Percentiles rank a stretch among this genome's conserved stretches.
These are phyloP conservation scores for Celastrina argiolus DNA, from an alignment of 2,888 invertebrate species.

Conservation along the genomic window DNA sequence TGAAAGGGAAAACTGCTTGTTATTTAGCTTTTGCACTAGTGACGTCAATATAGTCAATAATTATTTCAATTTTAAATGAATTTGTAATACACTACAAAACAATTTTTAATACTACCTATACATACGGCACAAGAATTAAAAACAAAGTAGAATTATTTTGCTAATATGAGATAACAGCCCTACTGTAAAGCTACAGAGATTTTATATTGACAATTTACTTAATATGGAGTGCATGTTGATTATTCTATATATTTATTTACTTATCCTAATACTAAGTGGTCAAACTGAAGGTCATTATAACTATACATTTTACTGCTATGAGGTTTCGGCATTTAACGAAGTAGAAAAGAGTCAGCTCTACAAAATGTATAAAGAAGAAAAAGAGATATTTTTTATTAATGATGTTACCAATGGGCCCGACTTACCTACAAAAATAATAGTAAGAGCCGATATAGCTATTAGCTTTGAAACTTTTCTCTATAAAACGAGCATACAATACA, in stretches of 20 bases:
- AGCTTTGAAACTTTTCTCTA: constrained; percentile 47
- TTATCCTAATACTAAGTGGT: constrained; percentile 17
- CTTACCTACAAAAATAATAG: constrained; percentile 53
- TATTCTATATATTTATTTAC: constrained; percentile 22
- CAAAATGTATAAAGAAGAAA: constrained; percentile 39
- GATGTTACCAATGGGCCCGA: constrained; percentile 61
- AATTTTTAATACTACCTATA: too few species aligned
- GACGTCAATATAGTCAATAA: too few species aligned
- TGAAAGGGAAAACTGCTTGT: too few species aligned
- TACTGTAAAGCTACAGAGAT: neutral
- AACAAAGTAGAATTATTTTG: neutral
- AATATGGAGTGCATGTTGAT: neutral
- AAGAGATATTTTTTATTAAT: constrained; percentile 49
- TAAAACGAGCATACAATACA: constrained; percentile 48
- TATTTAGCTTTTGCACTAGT: too few species aligned
- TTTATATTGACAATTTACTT: neutral
- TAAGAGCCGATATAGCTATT: constrained; percentile 37
- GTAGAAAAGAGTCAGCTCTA: constrained; percentile 52
- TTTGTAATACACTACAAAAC: too few species aligned
- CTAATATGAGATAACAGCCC: neutral
- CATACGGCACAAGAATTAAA: too few species aligned
- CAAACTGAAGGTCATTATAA: constrained; percentile 40
- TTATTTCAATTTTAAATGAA: too few species aligned
- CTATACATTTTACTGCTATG: constrained; percentile 37
- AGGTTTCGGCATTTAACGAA: constrained; percentile 55